These are phyloP conservation scores for Ips typographus DNA, from an alignment of 1,140 invertebrate species.

Conservation along the genomic window DNA sequence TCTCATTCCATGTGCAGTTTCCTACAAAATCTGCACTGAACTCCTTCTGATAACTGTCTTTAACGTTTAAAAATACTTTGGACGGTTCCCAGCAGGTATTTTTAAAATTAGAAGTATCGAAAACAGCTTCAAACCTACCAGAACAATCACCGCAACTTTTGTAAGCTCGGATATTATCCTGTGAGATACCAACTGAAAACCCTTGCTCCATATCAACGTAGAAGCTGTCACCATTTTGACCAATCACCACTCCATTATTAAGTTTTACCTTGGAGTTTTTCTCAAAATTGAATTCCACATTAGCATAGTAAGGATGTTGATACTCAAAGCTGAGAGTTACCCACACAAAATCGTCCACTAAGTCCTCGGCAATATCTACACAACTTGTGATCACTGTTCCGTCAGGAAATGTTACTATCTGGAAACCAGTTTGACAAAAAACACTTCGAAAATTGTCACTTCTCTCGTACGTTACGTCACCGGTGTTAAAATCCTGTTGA, in stretches of 20 bases:
- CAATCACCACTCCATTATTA: constrained; percentile 16
- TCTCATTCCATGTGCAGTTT: constrained; percentile 26
- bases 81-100: constrained; percentile 2
- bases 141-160: constrained; percentile 27
- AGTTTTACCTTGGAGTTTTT: constrained; percentile 14
- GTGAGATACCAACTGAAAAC: constrained; percentile 1
- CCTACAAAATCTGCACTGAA: constrained; percentile 32
- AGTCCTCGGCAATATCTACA: constrained; percentile 20
- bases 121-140: constrained; percentile 13
- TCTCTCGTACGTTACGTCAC: constrained; percentile 37
- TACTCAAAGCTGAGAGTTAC: constrained; percentile 31
- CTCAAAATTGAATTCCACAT: constrained; percentile 29
- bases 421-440: constrained; percentile 29
- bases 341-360: constrained; percentile 38
- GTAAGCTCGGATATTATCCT: constrained; percentile 18
- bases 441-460: constrained; percentile 35
- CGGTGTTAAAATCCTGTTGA: constrained; percentile 35
- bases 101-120: constrained; percentile 25
- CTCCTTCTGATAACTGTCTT: constrained; percentile 34
- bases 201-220: constrained; percentile 11
- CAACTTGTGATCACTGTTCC: constrained; percentile 30
- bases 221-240: constrained; percentile 14
- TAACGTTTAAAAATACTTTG: constrained; percentile 22
- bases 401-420: constrained; percentile 32
- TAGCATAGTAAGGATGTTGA: constrained; percentile 38